These are phyloP conservation scores for Peromyscus aztecus DNA, from an alignment of 2,797 vertebrate genomes.

Conservation along the genomic window DNA sequence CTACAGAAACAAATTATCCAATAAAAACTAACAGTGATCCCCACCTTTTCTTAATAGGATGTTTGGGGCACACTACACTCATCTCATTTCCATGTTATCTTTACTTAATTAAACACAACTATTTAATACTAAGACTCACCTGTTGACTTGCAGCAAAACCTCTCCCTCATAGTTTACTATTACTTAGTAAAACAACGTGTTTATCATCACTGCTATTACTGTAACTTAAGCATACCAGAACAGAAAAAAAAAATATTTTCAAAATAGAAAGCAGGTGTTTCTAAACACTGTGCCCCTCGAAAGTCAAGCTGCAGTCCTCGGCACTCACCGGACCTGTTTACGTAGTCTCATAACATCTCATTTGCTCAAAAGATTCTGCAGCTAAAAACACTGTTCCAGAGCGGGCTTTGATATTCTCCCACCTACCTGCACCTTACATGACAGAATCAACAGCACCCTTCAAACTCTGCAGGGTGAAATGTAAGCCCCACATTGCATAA, in stretches of 20 bases:
- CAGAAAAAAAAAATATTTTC: conserved; percentile 63
- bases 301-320: neutral
- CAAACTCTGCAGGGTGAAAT: neutral
- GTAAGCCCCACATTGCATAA: neutral
- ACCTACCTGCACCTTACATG: neutral
- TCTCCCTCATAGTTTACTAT: conserved; percentile 44
- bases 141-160: neutral
- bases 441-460: neutral
- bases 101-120: conserved; percentile 8
- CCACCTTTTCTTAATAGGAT: neutral
- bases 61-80: neutral
- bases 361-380: conserved; percentile 12
- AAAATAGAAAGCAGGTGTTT: neutral
- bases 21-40: conserved; percentile 30
- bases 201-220: neutral
- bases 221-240: neutral
- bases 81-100: neutral
- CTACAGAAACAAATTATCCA: conserved; percentile 21
- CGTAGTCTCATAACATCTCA: neutral
- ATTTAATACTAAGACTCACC: neutral
- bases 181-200: neutral
- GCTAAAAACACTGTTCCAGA: neutral
- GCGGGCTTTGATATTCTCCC: neutral
- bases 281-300: neutral
- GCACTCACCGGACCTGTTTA: neutral